Conservation (phyloP, 2,797 vertebrate species). For the Periophthalmus magnuspinnatus region DNA sequence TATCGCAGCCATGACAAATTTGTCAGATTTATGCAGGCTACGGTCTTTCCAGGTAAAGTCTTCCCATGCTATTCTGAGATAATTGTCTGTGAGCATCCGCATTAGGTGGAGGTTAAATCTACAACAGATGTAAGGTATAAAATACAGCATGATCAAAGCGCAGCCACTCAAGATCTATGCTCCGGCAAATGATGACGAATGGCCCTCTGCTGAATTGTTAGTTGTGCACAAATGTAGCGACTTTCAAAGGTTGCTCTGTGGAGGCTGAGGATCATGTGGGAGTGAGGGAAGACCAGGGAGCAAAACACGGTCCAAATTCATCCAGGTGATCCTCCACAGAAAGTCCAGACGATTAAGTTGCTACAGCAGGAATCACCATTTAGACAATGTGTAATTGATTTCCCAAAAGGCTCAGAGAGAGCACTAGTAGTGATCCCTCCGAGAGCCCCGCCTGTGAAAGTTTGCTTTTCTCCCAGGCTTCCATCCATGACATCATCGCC, state of each 20-base stretch:
- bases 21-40: slow-evolving; percentile 71
- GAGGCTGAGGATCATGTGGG: slow-evolving; percentile 41
- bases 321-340: slow-evolving; percentile 81
- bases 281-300: slow-evolving; percentile 65
- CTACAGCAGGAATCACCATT: slow-evolving; percentile 68
- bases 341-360: slow-evolving; percentile 70
- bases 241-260: slow-evolving; percentile 75
- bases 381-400: slow-evolving; percentile 75
- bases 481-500: slow-evolving; percentile 79
- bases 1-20: slow-evolving; percentile 62
- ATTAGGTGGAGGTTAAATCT: slow-evolving; percentile 95
- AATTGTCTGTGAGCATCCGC: slow-evolving; percentile 91
- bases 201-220: slow-evolving; percentile 92
- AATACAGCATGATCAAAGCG: slow-evolving; percentile 98
- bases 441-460: slow-evolving; percentile 70
- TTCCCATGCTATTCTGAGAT: slow-evolving; percentile 83
- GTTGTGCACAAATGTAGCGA: slow-evolving; percentile 91
- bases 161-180: slow-evolving; percentile 91
- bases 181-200: slow-evolving; percentile 99
- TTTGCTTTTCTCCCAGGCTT: slow-evolving; percentile 74
- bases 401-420: slow-evolving; percentile 75
- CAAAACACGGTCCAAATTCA: slow-evolving; percentile 83
- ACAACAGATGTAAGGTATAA: slow-evolving; percentile 99
- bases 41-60: slow-evolving; percentile 76
- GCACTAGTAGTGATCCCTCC: slow-evolving; percentile 67